These are phyloP conservation scores for Drosophila paranaensis DNA, from an alignment of 2,888 invertebrate species.

Conservation along the genomic window DNA sequence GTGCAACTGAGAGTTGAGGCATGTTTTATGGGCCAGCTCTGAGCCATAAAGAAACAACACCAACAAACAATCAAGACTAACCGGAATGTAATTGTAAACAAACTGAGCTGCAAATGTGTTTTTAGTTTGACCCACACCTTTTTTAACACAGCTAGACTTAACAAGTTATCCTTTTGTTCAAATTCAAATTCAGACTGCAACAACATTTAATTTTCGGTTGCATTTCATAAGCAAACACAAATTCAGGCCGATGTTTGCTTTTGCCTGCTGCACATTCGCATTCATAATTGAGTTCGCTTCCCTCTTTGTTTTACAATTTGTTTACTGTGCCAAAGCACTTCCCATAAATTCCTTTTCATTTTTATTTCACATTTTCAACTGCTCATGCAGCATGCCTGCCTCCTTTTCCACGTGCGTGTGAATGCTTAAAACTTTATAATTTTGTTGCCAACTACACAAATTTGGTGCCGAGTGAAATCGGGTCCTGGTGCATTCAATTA, in stretches of 20 bases:
- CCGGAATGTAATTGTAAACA: slow-evolving; percentile 15
- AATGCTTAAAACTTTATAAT: not conserved
- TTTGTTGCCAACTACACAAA: not conserved
- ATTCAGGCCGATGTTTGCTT: not conserved
- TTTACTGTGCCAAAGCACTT: slow-evolving; percentile 41
- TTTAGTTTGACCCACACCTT: slow-evolving; percentile 6
- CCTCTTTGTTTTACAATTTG: slow-evolving; percentile 52
- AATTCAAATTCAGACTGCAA: slow-evolving; percentile 11
- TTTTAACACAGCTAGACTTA: slow-evolving; percentile 2
- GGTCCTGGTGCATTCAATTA: slow-evolving; percentile 40
- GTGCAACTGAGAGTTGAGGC: slow-evolving; percentile 25
- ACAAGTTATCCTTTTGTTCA: slow-evolving; percentile 5
- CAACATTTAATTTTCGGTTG: slow-evolving; percentile 9
- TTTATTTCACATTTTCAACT: slow-evolving; percentile 15
- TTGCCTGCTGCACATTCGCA: slow-evolving; percentile 39
- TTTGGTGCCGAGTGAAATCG: slow-evolving; percentile 17
- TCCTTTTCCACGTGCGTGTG: slow-evolving; percentile 28
- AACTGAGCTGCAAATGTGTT: slow-evolving; percentile 12
- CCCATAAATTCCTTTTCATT: slow-evolving; percentile 16
- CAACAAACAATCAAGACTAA: not conserved
- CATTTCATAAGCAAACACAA: slow-evolving; percentile 20
- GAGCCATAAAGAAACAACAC: slow-evolving; percentile 2
- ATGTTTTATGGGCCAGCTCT: slow-evolving; percentile 26
- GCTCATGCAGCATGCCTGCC: slow-evolving; percentile 46
- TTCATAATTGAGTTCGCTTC: slow-evolving; percentile 14